Evolutionary conservation across 1,140 invertebrate species (phyloP).

Genomic region (Polyergus mexicanus): DNA sequence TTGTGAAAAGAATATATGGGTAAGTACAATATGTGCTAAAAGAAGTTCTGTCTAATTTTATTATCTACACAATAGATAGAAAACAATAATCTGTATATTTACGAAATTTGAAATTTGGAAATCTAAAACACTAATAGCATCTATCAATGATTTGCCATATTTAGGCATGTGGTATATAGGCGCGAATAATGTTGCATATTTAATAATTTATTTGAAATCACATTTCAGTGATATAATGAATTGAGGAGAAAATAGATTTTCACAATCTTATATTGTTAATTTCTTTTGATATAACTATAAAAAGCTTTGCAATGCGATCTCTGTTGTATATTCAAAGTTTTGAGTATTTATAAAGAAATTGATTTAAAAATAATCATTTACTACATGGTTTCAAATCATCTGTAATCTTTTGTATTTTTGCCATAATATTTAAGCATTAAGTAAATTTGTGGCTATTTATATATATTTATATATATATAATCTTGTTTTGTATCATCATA

Average conservation of each 20-base stretch:
- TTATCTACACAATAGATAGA: slow-evolving; percentile 9
- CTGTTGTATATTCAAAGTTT: background rate
- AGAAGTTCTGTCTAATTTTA: background rate
- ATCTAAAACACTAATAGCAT: slow-evolving; percentile 22
- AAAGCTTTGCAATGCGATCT: background rate
- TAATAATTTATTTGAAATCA: slow-evolving; percentile 5
- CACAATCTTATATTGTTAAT: background rate
- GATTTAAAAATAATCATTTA: background rate
- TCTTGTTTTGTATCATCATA: background rate
- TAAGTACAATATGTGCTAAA: slow-evolving; percentile 47
- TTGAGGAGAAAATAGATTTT: background rate
- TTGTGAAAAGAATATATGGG: slow-evolving; percentile 17
- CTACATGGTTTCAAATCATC: background rate
- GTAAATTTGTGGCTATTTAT: background rate
- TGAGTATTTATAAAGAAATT: background rate
- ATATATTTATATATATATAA: background rate
- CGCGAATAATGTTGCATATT: slow-evolving; percentile 20
- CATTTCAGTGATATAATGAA: slow-evolving; percentile 12
- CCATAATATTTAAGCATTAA: background rate
- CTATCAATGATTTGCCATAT: slow-evolving; percentile 25
- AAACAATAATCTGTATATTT: slow-evolving; percentile 25
- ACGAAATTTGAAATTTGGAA: background rate
- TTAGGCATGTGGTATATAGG: slow-evolving; percentile 27
- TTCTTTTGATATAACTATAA: background rate
- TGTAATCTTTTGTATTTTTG: background rate